Evolutionary conservation across 2,888 invertebrate species (phyloP), one percentile per base, ranked within the genome.

Genomic region (Acleris laterana): DNA sequence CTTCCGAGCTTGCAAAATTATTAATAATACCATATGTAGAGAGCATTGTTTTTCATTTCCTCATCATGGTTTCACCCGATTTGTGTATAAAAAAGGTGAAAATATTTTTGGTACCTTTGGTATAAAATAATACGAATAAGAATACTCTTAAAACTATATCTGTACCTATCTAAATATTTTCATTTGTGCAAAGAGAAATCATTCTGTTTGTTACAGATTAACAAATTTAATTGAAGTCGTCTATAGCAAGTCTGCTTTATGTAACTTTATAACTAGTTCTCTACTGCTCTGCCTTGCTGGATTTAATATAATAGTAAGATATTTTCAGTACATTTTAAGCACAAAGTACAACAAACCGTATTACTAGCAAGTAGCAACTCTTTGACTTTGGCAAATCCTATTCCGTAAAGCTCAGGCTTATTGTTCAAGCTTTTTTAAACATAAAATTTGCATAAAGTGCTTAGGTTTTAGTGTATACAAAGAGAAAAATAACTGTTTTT

Each of bases 211-310:
- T 83, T 81, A 58, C 78, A 89, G 88, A 62, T 84, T 83, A 68
- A 79, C 83, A 1, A 68, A 75, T 50, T 69, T 84, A 68, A 69
- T 89, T 32, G 84, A 87, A 53, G 67, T 57, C 3, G 76, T 82
- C 46, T 85, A 78, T 68, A 78, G 82, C 0, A 82, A 80, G 68
- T 82, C 85, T 0, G 80, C 79, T 55, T 75, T 88, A 7, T 77
- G 78, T 13, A 86, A 87, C 57, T 79, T 84, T 0, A 58, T 80
- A 13, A 77, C 79, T 0, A 85, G 89, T 61, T 83, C 87, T 2
- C 65, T 87, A 22, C 75, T 84, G 2, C 83, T 88, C 62, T 89
- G 89, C 61, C 76, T 82, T 5, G 74, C 82, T 6, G 87, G 84
- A 6, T 86, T 88, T 53, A 88, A 88, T 69, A 69, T 84, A 0